These are phyloP conservation scores for Thaumatotibia leucotreta DNA, from an alignment of 1,140 invertebrate species.

Conservation along the genomic window DNA sequence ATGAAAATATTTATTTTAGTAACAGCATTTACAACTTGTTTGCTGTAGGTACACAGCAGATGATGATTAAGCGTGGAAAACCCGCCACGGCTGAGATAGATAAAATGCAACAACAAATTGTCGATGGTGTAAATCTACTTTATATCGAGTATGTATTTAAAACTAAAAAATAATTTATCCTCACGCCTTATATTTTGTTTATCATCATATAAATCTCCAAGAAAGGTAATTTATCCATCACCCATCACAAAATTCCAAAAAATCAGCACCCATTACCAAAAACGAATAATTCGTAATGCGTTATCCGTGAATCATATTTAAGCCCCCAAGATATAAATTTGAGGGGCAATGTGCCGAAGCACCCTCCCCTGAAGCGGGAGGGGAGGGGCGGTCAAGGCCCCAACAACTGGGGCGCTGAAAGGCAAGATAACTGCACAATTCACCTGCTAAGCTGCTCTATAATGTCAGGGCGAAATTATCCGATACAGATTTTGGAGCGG, in stretches of 20 bases:
- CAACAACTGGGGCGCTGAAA: conserved; percentile 3
- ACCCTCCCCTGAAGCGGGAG: background rate
- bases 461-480: background rate
- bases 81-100: too few species aligned
- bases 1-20: too few species aligned
- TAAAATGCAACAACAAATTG: too few species aligned
- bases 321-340: conserved; percentile 5
- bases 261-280: background rate
- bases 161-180: too few species aligned
- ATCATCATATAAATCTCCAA: background rate
- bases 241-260: background rate
- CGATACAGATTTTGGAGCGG: background rate
- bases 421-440: conserved; percentile 11
- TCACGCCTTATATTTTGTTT: background rate
- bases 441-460: background rate
- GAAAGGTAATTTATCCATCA: background rate
- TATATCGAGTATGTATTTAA: too few species aligned
- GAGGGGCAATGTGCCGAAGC: background rate
- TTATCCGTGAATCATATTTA: background rate
- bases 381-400: conserved; percentile 3
- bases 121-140: too few species aligned
- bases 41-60: too few species aligned
- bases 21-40: too few species aligned
- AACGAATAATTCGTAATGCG: background rate
- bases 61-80: too few species aligned